Evolutionary conservation across 2,797 vertebrate genomes (phyloP).

Genomic region (Poecile montanus): DNA sequence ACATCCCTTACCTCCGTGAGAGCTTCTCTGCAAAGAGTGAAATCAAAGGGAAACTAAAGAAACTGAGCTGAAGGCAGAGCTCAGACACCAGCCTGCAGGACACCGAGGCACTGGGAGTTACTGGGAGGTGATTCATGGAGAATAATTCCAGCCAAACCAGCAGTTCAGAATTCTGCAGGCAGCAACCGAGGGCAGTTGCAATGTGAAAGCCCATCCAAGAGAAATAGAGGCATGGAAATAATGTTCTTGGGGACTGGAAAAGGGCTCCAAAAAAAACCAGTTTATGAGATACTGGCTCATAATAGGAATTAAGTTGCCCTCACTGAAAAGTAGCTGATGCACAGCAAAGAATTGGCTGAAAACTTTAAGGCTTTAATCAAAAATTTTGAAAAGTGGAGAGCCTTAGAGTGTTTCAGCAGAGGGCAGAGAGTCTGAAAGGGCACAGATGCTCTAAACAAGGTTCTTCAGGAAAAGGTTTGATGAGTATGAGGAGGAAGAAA

Average conservation of each 20-base stretch:
- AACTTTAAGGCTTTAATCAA: not conserved
- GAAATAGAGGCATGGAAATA: conserved; percentile 63
- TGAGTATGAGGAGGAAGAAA: not conserved
- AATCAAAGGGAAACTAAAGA: conserved; percentile 16
- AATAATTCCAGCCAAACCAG: conserved; percentile 23
- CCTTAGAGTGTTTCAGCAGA: not conserved
- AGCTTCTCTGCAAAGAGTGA: not conserved
- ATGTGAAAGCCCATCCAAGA: conserved; percentile 18
- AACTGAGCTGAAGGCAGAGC: not conserved
- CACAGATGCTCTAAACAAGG: not conserved
- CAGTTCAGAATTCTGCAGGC: conserved; percentile 29
- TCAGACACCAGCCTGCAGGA: conserved; percentile 24
- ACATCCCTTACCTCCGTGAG: not conserved
- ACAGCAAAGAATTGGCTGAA: not conserved
- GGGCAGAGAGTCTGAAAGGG: not conserved
- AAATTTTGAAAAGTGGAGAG: not conserved
- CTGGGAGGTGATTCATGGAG: conserved; percentile 39
- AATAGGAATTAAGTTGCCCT: conserved; percentile 29
- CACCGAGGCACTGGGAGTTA: not conserved
- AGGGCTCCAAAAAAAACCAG: conserved; percentile 40
- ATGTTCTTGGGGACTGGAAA: conserved; percentile 16
- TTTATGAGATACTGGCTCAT: conserved; percentile 42
- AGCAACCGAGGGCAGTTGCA: conserved; percentile 22
- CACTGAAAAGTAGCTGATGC: not conserved
- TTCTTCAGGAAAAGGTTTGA: not conserved